Base-by-base conservation (phyloP, 2,888 invertebrate species). In the Diachrysia chrysitis region DNA sequence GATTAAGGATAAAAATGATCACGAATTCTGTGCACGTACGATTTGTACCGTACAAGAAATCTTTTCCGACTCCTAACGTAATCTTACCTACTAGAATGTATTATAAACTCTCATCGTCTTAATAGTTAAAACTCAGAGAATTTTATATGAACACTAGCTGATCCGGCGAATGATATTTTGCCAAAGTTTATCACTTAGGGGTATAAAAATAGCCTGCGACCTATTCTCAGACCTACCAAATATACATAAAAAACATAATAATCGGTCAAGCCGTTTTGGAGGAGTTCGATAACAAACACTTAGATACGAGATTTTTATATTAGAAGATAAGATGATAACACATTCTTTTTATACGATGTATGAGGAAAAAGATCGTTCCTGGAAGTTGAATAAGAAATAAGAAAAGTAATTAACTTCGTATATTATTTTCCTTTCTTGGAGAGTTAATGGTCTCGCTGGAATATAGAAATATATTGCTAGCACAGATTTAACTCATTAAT, bases 401-500 rank as follows among this genome's bases (percentile, higher is more conserved):
- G 42, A n/a, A 42, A 42, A 4, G 42, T 42, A 42, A 42, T 42
- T 42, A 42, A 42, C 42, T 42, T 42, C 42, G 42, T 42, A 42
- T 42, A 42, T 42, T 42, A 42, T 42, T 42, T 42, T 42, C 42
- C 42, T 42, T n/a, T 42, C 42, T 42, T 42, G n/a, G 42, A 42
- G 42, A 42, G 42, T 42, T 42, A 42, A 42, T 42, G 42, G 42
- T 42, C n/a, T 42, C 42, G 7, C n/a, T 42, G 5, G 42, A 42
- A 42, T 37, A n/a, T n/a, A n/a, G n/a, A n/a, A n/a, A n/a, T n/a
- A n/a, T n/a, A n/a, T n/a, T n/a, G n/a, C n/a, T n/a, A n/a, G n/a
- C n/a, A n/a, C n/a, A n/a, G n/a, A n/a, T n/a, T n/a, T n/a, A n/a
- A n/a, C n/a, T n/a, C n/a, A n/a, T n/a, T n/a, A n/a, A n/a, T n/a